phyloP scores from a whole-genome alignment of 2,888 invertebrate genomes.

The Hermodice carunculata region DNA sequence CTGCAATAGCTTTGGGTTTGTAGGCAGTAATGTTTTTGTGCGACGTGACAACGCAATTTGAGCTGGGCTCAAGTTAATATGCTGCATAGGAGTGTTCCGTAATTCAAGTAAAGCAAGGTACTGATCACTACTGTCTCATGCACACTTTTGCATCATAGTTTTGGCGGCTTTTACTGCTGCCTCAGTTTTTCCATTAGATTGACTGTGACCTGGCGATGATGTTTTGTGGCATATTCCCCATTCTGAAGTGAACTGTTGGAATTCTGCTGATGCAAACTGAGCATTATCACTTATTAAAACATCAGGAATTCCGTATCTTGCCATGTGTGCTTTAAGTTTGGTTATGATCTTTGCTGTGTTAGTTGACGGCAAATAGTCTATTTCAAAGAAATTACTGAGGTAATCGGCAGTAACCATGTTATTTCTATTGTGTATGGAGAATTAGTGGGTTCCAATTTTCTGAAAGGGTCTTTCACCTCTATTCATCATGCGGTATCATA shows the following conservation, averaged over 20 bases:
- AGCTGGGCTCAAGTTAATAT: background rate
- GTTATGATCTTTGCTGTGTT: conserved; percentile 23
- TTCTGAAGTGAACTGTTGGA: conserved; percentile 26
- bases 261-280: conserved; percentile 22
- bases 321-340: conserved; percentile 25
- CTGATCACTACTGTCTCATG: background rate
- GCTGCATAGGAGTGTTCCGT: background rate
- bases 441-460: conserved; percentile 39
- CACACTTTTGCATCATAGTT: conserved; percentile 26
- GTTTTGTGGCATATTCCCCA: conserved; percentile 39
- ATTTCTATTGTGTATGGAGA: conserved; percentile 24
- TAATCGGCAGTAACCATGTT: conserved; percentile 41
- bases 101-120: conserved; percentile 12
- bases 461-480: conserved; percentile 35
- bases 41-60: background rate
- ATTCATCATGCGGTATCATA: conserved; percentile 20
- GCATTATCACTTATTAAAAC: conserved; percentile 36
- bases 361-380: conserved; percentile 33
- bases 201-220: conserved; percentile 30
- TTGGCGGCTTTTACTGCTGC: conserved; percentile 39
- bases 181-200: conserved; percentile 42
- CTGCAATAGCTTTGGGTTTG: background rate
- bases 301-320: conserved; percentile 28
- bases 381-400: conserved; percentile 30
- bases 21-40: background rate